Base-by-base conservation (phyloP, 2,888 invertebrate genomes). In the Temnothorax rugatulus region DNA sequence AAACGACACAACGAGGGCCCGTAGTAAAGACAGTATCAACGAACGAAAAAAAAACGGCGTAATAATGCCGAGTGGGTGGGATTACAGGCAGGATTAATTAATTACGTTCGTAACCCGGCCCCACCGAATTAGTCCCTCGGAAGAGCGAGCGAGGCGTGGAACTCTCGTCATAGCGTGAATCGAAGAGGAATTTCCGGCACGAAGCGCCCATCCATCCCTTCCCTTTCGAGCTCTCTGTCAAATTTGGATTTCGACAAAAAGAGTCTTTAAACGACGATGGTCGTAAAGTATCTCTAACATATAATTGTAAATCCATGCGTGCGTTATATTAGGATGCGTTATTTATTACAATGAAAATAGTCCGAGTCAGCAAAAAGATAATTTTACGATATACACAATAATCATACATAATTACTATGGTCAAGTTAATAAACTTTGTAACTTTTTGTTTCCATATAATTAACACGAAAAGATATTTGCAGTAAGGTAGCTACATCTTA, bases 81-180 rank as follows among this genome's bases (percentile, higher is more conserved):
- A 69, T 73, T 81, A 81, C 73, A 69, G 38, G 69, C 34, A 38
- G 79, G 59, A 81, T 81, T 81, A 81, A 81, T 81, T 81, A 73
- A 74, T 81, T 81, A 81, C 79, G 18, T 73, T 79, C 79, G 59
- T 73, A 73, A 81, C 59, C 18, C 21, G 29, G 47, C 9, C 18
- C 47, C 21, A 34, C 25, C 74, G 59, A 81, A 59, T 59, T 73
- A 71, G 57, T 59, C 21, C 74, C 59, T n/a, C n/a, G 74, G 13
- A 74, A 47, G 44, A 75, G 21, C 29, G 54, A 66, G 13, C 64
- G 18, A 41, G 38, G 50, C 41, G 1, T 13, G 29, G 41, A 57
- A 29, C 15, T 68, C 41, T 25, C 41, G 52, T n/a, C 69, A n/a
- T 29, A 69, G 54, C 13, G 9, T n/a, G 29, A 69, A 77, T 69